Evolutionary conservation across 2,888 invertebrate species (phyloP), one percentile per base, ranked within the genome.

Genomic region (Schizotus pectinicornis): DNA sequence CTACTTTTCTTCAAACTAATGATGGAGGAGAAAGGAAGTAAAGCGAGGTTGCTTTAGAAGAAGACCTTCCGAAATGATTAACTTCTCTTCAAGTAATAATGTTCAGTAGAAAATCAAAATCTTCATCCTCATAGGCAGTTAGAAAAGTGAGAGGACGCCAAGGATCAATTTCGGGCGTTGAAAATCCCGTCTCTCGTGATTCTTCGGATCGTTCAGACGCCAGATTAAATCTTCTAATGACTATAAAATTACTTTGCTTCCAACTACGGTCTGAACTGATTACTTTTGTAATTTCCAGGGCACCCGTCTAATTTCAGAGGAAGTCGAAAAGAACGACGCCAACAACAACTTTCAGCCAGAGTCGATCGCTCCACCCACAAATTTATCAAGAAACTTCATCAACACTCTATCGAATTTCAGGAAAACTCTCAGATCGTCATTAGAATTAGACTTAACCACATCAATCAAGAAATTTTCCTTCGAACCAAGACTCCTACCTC

Each of bases 341-440:
- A 77, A 76, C 56, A 77, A 76, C 57, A 76, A 76, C 54, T 69
- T 70, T 33, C 68, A 70, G 5, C 22, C 22, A 66, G 30, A 37
- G 53, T 54, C 43, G 50, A 57, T 7, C 52, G 36, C 37, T 35
- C 51, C 11, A 51, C 34, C 41, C 8, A 34, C 9, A 31, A 53
- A 45, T 32, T n/a, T 34, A 1, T 48, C 38, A 14, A 38, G 5
- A 7, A 50, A 32, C 5, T n/a, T 7, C 1, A 36, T 22, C 9
- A 47, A 9, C 14, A 5, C 30, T 11, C 35, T 36, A 30, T 12
- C 47, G 7, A 32, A 7, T 11, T 45, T 14, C 7, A 45, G 22
- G 5, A 22, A 22, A 22, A 3, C 22, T 22, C 2, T 22, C 22
- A 22, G 33, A 13, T 12, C 35, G n/a, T 36, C 36, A 14, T n/a